phyloP scores from a whole-genome alignment of 2,797 vertebrate species.

The Florisuga fusca region DNA sequence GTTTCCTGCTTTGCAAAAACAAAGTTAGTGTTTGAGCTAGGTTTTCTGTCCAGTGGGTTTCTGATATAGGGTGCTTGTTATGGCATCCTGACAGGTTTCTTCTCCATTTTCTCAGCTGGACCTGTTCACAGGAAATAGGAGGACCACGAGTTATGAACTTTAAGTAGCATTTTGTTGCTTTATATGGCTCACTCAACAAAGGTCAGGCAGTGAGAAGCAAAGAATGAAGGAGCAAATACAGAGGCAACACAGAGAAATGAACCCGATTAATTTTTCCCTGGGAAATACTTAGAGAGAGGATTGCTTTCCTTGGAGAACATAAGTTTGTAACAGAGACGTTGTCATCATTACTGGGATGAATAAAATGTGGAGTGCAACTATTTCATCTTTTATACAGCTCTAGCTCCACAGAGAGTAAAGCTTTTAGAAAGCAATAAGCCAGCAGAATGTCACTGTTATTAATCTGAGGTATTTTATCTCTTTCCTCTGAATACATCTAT shows the following conservation, averaged over 20 bases:
- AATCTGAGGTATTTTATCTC: slow-evolving; percentile 34
- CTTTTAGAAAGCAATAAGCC: slow-evolving; percentile 41
- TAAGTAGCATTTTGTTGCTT: slow-evolving; percentile 49
- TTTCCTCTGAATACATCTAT: slow-evolving; percentile 23
- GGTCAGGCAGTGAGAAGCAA: slow-evolving; percentile 28
- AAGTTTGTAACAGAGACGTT: not conserved
- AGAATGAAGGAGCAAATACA: slow-evolving; percentile 3
- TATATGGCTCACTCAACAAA: slow-evolving; percentile 42
- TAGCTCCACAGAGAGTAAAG: not conserved
- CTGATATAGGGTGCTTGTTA: slow-evolving; percentile 66
- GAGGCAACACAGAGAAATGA: not conserved
- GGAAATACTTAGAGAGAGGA: not conserved
- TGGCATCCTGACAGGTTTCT: slow-evolving; percentile 67
- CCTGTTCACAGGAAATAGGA: slow-evolving; percentile 42
- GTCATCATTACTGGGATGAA: not conserved
- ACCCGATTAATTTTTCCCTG: slow-evolving; percentile 6
- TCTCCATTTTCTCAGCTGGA: slow-evolving; percentile 69
- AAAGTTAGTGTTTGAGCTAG: slow-evolving; percentile 55
- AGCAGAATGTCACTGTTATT: slow-evolving; percentile 17
- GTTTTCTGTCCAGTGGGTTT: slow-evolving; percentile 51
- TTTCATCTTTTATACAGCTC: slow-evolving; percentile 33
- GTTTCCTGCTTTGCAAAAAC: slow-evolving; percentile 50
- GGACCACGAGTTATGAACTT: slow-evolving; percentile 46
- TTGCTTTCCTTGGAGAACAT: slow-evolving; percentile 7
- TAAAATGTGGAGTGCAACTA: slow-evolving; percentile 12